Conservation (phyloP, 2,888 invertebrate species). For the Deilephila porcellus region DNA sequence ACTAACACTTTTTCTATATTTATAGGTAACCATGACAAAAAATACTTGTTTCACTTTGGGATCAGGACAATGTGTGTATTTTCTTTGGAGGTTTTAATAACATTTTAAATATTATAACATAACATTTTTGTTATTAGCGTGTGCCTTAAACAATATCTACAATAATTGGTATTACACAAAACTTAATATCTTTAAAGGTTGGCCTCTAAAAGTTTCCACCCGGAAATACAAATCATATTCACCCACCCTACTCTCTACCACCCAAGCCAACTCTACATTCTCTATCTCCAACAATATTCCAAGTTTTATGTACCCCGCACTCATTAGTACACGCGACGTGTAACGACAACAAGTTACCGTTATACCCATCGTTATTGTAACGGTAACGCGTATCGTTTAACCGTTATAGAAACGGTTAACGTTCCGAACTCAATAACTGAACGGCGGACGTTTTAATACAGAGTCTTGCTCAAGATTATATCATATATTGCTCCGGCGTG, state of each 20-base stretch:
- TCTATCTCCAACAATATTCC: slow-evolving; percentile 15
- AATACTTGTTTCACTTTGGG: too few species aligned
- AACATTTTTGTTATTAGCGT: too few species aligned
- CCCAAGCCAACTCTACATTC: background rate
- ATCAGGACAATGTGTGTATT: too few species aligned
- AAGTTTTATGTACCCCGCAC: slow-evolving; percentile 20
- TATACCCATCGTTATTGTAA: slow-evolving; percentile 51
- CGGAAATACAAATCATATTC: background rate
- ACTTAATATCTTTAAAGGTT: too few species aligned
- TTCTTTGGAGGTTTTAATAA: too few species aligned
- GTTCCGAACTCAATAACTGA: slow-evolving; percentile 51
- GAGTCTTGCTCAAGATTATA: slow-evolving; percentile 24
- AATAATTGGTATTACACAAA: too few species aligned
- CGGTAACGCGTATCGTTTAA: slow-evolving; percentile 55
- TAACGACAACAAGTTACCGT: slow-evolving; percentile 44
- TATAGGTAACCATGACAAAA: too few species aligned
- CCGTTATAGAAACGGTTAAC: slow-evolving; percentile 59
- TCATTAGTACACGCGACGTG: slow-evolving; percentile 30
- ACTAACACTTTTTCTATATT: too few species aligned
- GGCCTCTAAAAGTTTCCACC: too few species aligned
- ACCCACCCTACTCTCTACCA: background rate
- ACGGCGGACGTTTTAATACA: slow-evolving; percentile 33
- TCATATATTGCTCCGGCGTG: background rate
- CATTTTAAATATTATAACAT: too few species aligned
- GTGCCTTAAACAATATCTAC: too few species aligned